Base-by-base conservation (phyloP, 2,113 vertebrate genomes). In the Gobius niger region DNA sequence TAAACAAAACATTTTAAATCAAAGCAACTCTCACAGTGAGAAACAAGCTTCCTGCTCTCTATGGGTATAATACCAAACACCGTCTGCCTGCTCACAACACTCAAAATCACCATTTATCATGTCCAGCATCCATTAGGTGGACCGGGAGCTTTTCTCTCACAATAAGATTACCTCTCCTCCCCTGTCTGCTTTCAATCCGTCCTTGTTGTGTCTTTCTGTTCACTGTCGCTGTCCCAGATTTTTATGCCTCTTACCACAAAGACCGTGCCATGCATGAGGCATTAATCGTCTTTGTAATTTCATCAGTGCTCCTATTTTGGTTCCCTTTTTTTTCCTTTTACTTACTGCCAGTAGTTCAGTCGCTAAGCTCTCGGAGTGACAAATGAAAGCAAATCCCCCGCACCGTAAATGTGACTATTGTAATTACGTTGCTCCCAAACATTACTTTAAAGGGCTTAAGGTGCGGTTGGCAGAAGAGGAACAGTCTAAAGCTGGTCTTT, bases 71-170 rank as follows among this genome's bases (percentile, higher is more conserved):
- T 68, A 65, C 52, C 34, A 50, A 76, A 60, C 13, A 63, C 41
- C 57, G 60, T 63, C 67, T 63, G 68, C 34, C 63, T 81, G 76
- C 71, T 81, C 64, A 44, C 74, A 66, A 9, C 6, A 66, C 51
- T 74, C 63, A 62, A 2, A 76, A 61, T 73, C 63, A 24, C 41
- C 73, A 81, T 85, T 73, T 18, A 82, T 90, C 78, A 78, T 34
- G 60, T 12, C 60, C 59, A 53, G 44, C n/a, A 52, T 42, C 52
- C 68, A 73, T 78, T 82, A 84, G 41, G 42, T 6, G 44, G 70
- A 65, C 59, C 51, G 47, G 69, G 24, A 81, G 56, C 56, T 76
- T 82, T 80, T 63, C 16, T 64, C 18, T 75, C 18, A 75, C 51
- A 82, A 79, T 68, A 52, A 77, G 76, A 81, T 81, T 72, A 78